A percentile compares a stretch with the other conserved stretches of the same genome.
Conservation (phyloP, 2,888 invertebrate species). For the Cantharis rustica region DNA sequence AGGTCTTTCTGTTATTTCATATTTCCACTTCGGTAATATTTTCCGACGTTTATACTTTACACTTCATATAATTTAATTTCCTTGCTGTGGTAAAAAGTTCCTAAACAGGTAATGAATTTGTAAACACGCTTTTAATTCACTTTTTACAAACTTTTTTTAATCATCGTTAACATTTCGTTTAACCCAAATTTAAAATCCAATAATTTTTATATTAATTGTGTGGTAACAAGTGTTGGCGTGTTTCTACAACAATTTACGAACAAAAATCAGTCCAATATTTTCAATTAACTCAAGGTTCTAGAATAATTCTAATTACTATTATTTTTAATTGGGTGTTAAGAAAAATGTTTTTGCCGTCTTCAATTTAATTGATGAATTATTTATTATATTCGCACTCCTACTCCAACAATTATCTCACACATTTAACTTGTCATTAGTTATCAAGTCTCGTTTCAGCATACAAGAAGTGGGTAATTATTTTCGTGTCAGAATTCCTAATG, state of each 20-base stretch:
- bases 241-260: not conserved
- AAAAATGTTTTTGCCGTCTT: slow-evolving; percentile 11
- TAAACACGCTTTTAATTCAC: not conserved
- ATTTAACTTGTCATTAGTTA: not conserved
- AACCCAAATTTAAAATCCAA: not conserved
- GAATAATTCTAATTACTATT: slow-evolving; percentile 5
- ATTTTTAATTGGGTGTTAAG: slow-evolving; percentile 13
- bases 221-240: not conserved
- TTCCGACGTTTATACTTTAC: not conserved
- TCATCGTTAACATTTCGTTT: not conserved
- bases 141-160: not conserved
- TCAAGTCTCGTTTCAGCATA: not conserved
- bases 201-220: not conserved
- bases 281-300: not conserved
- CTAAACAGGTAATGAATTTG: not conserved
- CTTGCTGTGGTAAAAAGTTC: not conserved
- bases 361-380: slow-evolving; percentile 13
- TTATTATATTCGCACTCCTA: slow-evolving; percentile 14
- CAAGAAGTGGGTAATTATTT: not conserved
- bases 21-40: not conserved
- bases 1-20: not conserved
- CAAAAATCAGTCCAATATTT: not conserved
- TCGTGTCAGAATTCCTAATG: not conserved
- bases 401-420: not conserved
- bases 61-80: not conserved